Base-by-base conservation (phyloP, 2,888 invertebrate species). In the Leptarthrus brevirostris region DNA sequence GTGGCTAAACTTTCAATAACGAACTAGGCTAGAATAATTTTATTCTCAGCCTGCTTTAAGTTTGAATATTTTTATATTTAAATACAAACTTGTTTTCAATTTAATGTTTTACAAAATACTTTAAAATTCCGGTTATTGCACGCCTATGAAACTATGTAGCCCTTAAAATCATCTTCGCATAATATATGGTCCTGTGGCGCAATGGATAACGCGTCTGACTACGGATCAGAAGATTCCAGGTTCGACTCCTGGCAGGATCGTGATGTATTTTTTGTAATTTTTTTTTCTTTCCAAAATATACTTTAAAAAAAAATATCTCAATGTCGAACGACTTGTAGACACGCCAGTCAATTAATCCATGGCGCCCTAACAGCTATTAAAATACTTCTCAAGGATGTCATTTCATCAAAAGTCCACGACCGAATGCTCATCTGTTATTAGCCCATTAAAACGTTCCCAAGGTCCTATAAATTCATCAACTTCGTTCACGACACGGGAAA, bases 161-260 rank as follows among this genome's bases (percentile, higher is more conserved):
- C n/a, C n/a, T n/a, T n/a, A n/a, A n/a, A n/a, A n/a, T n/a, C n/a
- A n/a, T n/a, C n/a, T n/a, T n/a, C n/a, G n/a, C n/a, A n/a, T n/a
- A n/a, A n/a, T n/a, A 30, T 30, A 1, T 30, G 72, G 72, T 72
- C 72, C 72, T 72, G 72, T 72, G 72, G 72, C 72, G 72, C 72
- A 72, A 72, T 72, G 72, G 72, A 72, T 72, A 72, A 72, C 72
- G 72, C 72, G 72, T 72, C 72, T 72, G 72, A 72, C 72, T 72
- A 72, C 72, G 72, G 72, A 72, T 72, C 72, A 72, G 72, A 72
- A 72, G 72, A 72, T 72, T 72, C 72, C 72, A 72, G 72, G 72
- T 72, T 72, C 49, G 49, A 20, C 56, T 56, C 56, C 56, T 56
- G 56, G 56, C 56, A 56, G 69, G 69, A 69, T 69, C 69, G 69